Conservation (phyloP, 2,113 vertebrate species). For the Nyctereutes procyonoides region DNA sequence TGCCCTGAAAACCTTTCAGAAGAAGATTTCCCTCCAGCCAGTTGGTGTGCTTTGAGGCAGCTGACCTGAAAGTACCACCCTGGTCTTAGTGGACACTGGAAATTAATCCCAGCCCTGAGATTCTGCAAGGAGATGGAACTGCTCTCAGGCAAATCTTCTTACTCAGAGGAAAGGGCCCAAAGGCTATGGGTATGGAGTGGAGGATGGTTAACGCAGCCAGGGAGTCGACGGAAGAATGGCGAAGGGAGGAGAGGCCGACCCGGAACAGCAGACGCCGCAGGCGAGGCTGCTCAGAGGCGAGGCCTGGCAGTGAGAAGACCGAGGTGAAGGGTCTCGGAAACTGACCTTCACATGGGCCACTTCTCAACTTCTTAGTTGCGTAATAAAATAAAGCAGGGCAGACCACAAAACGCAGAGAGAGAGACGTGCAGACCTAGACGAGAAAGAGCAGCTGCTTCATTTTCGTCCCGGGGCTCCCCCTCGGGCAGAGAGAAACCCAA, state of each 20-base stretch:
- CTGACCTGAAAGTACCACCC: not conserved
- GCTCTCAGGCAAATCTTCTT: not conserved
- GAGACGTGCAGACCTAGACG: not conserved
- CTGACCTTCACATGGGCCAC: not conserved
- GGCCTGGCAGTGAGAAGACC: not conserved
- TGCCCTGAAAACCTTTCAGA: not conserved
- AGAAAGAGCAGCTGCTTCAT: constrained; percentile 1
- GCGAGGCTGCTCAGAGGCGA: not conserved
- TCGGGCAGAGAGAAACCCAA: not conserved
- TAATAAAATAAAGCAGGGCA: not conserved
- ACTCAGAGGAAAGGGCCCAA: not conserved
- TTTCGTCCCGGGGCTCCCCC: not conserved
- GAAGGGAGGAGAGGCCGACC: not conserved
- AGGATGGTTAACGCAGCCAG: not conserved
- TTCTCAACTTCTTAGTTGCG: not conserved
- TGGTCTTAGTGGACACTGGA: not conserved
- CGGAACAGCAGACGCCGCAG: not conserved
- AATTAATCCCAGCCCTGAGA: not conserved
- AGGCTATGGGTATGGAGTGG: not conserved
- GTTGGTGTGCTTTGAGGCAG: not conserved
- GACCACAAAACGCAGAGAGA: not conserved
- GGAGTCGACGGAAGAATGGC: not conserved
- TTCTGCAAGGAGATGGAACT: not conserved
- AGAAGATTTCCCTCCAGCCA: not conserved
- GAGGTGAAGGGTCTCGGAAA: not conserved